Conservation (phyloP, 1,140 invertebrate species). For the Sycobia sp. region DNA sequence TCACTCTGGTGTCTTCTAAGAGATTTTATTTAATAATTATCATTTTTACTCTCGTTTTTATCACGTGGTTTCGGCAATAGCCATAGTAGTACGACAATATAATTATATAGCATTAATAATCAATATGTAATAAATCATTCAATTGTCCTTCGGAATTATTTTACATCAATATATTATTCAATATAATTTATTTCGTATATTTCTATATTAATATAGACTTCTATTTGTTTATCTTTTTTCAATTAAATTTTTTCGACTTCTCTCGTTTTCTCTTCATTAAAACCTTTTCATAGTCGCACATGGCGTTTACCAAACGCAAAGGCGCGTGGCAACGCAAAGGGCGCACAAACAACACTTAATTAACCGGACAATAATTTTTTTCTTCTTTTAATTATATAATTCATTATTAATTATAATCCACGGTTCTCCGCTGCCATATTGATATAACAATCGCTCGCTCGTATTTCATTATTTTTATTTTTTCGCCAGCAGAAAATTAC, state of each 20-base stretch:
- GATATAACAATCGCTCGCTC: slow-evolving; percentile 21
- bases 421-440: slow-evolving; percentile 22
- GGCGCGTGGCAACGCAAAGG: slow-evolving; percentile 45
- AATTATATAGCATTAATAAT: slow-evolving; percentile 36
- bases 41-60: slow-evolving; percentile 25
- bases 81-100: slow-evolving; percentile 33
- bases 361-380: slow-evolving; percentile 45
- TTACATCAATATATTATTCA: slow-evolving; percentile 62
- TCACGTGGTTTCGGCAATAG: slow-evolving; percentile 32
- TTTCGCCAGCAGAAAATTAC: slow-evolving; percentile 22
- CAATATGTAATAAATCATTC: slow-evolving; percentile 55
- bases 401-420: slow-evolving; percentile 27
- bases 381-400: slow-evolving; percentile 26
- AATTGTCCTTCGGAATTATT: slow-evolving; percentile 59
- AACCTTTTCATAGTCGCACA: slow-evolving; percentile 23
- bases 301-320: slow-evolving; percentile 53
- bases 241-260: slow-evolving; percentile 38
- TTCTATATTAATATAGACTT: slow-evolving; percentile 59
- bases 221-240: slow-evolving; percentile 52
- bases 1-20: slow-evolving; percentile 22
- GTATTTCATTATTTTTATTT: slow-evolving; percentile 1
- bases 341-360: slow-evolving; percentile 48
- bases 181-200: slow-evolving; percentile 59
- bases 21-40: slow-evolving; percentile 23
- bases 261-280: slow-evolving; percentile 35